These are phyloP conservation scores for Heliconius hewitsoni DNA, from an alignment of 1,140 invertebrate species.

Conservation along the genomic window DNA sequence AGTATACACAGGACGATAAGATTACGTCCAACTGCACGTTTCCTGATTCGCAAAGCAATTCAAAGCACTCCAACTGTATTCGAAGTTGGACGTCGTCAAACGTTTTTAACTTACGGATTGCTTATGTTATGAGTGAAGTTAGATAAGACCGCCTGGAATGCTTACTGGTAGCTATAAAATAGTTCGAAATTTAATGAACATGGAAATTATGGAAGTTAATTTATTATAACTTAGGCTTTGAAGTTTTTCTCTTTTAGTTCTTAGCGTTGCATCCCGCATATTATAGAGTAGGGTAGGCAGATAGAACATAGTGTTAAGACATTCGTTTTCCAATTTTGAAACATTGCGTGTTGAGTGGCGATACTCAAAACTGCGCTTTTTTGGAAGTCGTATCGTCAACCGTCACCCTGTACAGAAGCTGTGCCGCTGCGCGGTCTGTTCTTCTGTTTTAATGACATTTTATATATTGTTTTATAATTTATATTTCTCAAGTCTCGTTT, in stretches of 20 bases:
- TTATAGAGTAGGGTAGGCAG: too few relatives aligned
- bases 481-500: too few relatives aligned
- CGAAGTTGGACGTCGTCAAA: background rate
- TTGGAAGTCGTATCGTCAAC: too few relatives aligned
- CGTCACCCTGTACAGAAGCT: too few relatives aligned
- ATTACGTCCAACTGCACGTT: conserved; percentile 1
- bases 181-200: background rate
- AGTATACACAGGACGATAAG: background rate
- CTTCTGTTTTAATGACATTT: too few relatives aligned
- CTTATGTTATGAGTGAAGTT: conserved; percentile 5
- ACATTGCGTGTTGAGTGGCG: too few relatives aligned
- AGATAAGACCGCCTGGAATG: background rate
- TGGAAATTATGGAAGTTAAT: background rate
- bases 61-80: background rate
- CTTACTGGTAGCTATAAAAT: background rate
- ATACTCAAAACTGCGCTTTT: too few relatives aligned
- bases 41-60: conserved; percentile 7
- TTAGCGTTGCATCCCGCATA: background rate
- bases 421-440: too few relatives aligned
- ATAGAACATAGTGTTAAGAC: too few relatives aligned
- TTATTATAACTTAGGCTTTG: background rate
- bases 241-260: background rate
- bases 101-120: background rate
- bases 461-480: too few relatives aligned
- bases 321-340: too few relatives aligned